phyloP scores from a whole-genome alignment of 2,888 invertebrate species.

The Pherbina coryleti region DNA sequence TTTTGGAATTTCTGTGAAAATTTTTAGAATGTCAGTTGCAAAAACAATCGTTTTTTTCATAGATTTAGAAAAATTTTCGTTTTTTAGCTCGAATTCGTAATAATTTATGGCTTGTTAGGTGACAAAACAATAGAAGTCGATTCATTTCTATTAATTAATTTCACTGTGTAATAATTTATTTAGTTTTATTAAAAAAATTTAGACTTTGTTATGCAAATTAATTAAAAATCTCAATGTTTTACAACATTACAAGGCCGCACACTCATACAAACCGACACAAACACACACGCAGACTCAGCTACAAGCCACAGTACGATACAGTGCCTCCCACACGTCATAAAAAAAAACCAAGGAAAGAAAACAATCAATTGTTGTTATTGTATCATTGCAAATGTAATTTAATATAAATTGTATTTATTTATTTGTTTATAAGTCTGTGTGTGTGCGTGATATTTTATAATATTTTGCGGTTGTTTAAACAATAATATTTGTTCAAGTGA shows the following conservation, averaged over 20 bases:
- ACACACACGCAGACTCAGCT: background rate
- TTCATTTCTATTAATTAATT: background rate
- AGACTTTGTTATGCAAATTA: background rate
- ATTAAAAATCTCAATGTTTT: background rate
- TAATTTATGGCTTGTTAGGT: background rate
- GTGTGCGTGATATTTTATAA: background rate
- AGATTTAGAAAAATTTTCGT: no score
- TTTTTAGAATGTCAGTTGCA: no score
- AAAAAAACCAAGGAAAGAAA: background rate
- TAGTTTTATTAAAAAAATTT: background rate
- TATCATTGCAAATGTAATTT: slow-evolving; percentile 16
- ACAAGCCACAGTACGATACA: background rate
- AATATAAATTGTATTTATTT: slow-evolving; percentile 11
- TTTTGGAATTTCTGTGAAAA: no score
- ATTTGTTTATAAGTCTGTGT: background rate
- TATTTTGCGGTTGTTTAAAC: slow-evolving; percentile 22
- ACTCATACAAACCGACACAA: background rate
- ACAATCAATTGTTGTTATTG: background rate
- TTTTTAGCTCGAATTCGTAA: background rate
- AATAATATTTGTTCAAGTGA: background rate
- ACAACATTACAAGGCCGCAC: background rate
- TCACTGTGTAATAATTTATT: background rate
- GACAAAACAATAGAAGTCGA: background rate
- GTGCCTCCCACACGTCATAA: background rate
- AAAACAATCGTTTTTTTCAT: no score